Conservation (phyloP, 1,140 invertebrate genomes). For the Leptopilina clavipes region DNA sequence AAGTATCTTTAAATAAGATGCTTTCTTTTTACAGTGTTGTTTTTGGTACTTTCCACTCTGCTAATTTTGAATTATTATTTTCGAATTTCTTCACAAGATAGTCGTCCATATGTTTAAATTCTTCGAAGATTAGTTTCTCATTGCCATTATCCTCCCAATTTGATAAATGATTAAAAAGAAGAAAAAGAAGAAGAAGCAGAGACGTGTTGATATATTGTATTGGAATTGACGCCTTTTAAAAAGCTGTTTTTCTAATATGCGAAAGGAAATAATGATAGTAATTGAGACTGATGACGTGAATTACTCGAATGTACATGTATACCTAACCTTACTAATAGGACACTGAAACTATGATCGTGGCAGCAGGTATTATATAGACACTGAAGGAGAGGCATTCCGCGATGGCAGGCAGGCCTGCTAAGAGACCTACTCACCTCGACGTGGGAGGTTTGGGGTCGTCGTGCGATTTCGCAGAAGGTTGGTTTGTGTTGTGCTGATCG, state of each 20-base stretch:
- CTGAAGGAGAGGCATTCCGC: background rate
- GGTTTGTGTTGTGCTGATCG: background rate
- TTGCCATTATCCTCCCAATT: too few species aligned
- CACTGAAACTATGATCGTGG: slow-evolving; percentile 4
- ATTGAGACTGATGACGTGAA: slow-evolving; percentile 25
- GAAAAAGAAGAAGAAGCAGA: too few species aligned
- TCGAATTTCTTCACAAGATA: too few species aligned
- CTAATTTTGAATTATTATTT: too few species aligned
- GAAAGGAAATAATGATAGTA: background rate
- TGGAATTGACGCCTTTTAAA: slow-evolving; percentile 4
- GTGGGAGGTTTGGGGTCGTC: slow-evolving; percentile 32
- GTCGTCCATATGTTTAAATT: too few species aligned
- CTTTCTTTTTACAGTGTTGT: too few species aligned
- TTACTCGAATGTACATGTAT: slow-evolving; percentile 9
- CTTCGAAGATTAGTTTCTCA: too few species aligned
- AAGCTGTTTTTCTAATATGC: slow-evolving; percentile 1
- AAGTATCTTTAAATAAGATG: too few species aligned
- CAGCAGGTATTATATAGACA: slow-evolving; percentile 14
- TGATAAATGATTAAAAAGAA: too few species aligned
- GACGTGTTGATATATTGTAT: background rate
- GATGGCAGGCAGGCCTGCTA: slow-evolving; percentile 21
- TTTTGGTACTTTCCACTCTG: too few species aligned
- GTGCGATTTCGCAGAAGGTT: slow-evolving; percentile 32
- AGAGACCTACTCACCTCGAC: slow-evolving; percentile 24
- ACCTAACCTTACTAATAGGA: slow-evolving; percentile 15